These are phyloP conservation scores for Oegoconia quadripuncta DNA, from an alignment of 2,888 invertebrate genomes.

Conservation along the genomic window DNA sequence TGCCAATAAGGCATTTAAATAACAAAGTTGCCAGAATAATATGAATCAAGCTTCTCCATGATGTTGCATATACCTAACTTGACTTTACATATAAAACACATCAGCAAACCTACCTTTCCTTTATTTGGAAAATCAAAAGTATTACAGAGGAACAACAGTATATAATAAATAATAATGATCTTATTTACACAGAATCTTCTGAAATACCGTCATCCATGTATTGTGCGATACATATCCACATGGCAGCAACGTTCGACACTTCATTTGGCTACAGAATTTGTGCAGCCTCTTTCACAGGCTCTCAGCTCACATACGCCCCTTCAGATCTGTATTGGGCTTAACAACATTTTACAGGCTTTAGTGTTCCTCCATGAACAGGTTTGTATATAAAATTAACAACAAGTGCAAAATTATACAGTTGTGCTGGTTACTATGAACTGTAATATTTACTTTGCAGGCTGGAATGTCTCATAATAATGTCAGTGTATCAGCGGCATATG, in stretches of 20 bases:
- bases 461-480: conserved; percentile 91
- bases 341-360: conserved; percentile 88
- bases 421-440: not conserved
- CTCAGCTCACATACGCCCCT: conserved; percentile 83
- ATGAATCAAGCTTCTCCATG: too few relatives aligned
- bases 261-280: conserved; percentile 90
- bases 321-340: conserved; percentile 91
- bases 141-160: not conserved
- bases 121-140: too few relatives aligned
- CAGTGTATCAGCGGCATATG: conserved; percentile 87
- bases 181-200: conserved; percentile 86
- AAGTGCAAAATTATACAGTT: not conserved
- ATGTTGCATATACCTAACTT: too few relatives aligned
- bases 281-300: conserved; percentile 85
- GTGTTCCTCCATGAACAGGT: conserved; percentile 91
- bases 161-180: not conserved
- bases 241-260: conserved; percentile 88
- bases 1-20: too few relatives aligned
- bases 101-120: too few relatives aligned
- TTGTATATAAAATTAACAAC: conserved; percentile 18
- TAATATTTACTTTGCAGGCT: conserved; percentile 69
- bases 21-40: too few relatives aligned
- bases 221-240: conserved; percentile 89
- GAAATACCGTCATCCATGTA: conserved; percentile 92
- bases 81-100: too few relatives aligned